These are phyloP conservation scores for Molorchus minor DNA, from an alignment of 2,888 invertebrate species.

Conservation along the genomic window DNA sequence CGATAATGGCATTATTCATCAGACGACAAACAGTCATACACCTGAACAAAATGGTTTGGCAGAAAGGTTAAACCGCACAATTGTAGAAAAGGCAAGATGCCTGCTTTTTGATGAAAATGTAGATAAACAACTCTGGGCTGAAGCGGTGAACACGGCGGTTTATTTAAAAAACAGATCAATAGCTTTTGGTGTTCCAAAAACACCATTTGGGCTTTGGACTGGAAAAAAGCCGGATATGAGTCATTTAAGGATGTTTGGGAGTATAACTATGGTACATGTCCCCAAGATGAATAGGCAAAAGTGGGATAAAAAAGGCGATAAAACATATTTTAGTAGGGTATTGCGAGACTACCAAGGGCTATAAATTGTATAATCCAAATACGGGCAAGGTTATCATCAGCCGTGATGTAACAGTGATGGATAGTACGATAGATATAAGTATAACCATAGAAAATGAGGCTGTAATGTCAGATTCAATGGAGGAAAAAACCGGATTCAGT, in stretches of 20 bases:
- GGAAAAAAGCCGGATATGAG: conserved; percentile 34
- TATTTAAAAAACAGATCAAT: conserved; percentile 24
- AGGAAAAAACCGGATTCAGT: background rate
- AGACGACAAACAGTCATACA: conserved; percentile 34
- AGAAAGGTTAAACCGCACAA: conserved; percentile 40
- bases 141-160: conserved; percentile 28
- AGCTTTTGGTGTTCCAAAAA: background rate
- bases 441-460: conserved; percentile 18
- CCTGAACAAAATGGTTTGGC: conserved; percentile 36
- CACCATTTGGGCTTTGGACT: conserved; percentile 26
- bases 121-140: conserved; percentile 25
- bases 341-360: conserved; percentile 37
- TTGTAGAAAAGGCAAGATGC: conserved; percentile 44
- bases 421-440: conserved; percentile 25
- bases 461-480: conserved; percentile 11
- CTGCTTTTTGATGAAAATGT: conserved; percentile 33
- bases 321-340: conserved; percentile 39
- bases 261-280: conserved; percentile 30
- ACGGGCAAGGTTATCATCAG: conserved; percentile 5
- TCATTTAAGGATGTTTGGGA: conserved; percentile 39
- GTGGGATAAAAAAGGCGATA: conserved; percentile 28
- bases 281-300: conserved; percentile 27
- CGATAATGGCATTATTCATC: conserved; percentile 33
- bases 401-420: conserved; percentile 13
- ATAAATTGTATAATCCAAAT: conserved; percentile 32